These are phyloP conservation scores for Tetragnatha versicolor DNA, from an alignment of 1,140 invertebrate species.

Conservation along the genomic window DNA sequence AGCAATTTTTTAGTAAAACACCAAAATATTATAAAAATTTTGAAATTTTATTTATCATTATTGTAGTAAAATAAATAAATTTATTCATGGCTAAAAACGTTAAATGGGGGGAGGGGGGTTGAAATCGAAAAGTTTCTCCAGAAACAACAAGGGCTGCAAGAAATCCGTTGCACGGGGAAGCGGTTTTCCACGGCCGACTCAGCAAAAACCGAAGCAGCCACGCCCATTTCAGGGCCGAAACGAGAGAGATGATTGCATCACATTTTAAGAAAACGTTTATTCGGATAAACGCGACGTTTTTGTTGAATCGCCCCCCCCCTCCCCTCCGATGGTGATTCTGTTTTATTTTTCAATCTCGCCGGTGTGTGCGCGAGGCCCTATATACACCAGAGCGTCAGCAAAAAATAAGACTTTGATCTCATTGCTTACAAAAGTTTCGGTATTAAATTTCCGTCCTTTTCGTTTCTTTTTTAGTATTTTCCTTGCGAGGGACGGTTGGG, in stretches of 20 bases:
- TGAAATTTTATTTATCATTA: too few species aligned
- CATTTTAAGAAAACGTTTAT: conserved; percentile 50
- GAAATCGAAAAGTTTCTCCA: too few species aligned
- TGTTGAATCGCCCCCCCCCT: neutral
- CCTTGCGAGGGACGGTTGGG: conserved; percentile 16
- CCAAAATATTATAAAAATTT: too few species aligned
- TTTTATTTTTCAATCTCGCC: conserved; percentile 12
- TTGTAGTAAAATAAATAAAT: too few species aligned
- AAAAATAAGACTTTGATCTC: conserved; percentile 55
- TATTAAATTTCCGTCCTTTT: conserved; percentile 49
- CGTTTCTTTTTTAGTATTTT: neutral
- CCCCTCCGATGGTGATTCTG: conserved; percentile 1
- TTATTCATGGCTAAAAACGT: too few species aligned
- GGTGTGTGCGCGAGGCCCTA: neutral
- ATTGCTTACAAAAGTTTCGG: conserved; percentile 50
- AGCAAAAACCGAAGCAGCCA: neutral
- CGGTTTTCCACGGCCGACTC: neutral
- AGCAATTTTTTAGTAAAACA: too few species aligned
- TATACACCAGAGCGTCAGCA: conserved; percentile 50
- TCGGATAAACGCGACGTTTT: conserved; percentile 24
- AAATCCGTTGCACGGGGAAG: too few species aligned
- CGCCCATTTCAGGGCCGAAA: neutral
- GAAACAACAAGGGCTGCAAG: too few species aligned
- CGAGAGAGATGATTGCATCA: conserved; percentile 11
- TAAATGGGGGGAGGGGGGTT: too few species aligned